Conservation (phyloP, 1,140 invertebrate genomes). For the Rhopalosiphum maidis region DNA sequence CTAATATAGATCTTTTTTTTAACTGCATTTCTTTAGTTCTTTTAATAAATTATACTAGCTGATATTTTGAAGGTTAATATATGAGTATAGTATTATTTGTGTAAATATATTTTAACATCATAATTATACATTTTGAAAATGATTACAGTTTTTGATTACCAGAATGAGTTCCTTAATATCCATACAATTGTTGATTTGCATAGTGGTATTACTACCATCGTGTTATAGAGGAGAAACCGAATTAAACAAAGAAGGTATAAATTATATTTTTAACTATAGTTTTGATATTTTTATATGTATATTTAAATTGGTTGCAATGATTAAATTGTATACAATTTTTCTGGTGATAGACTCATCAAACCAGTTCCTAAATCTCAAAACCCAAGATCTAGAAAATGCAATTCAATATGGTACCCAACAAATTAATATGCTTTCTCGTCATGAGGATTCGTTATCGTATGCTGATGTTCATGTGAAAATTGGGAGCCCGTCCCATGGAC, state of each 20-base stretch:
- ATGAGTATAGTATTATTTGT: neutral
- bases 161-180: conserved; percentile 16
- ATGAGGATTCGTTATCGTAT: conserved; percentile 67
- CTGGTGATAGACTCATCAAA: neutral
- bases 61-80: neutral
- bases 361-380: neutral
- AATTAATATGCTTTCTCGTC: conserved; percentile 45
- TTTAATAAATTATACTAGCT: neutral
- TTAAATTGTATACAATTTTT: neutral
- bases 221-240: neutral
- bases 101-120: neutral
- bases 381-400: conserved; percentile 37
- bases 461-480: conserved; percentile 66
- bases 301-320: neutral
- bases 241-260: conserved; percentile 32
- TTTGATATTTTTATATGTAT: neutral
- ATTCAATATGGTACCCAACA: conserved; percentile 39
- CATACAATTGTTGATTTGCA: neutral
- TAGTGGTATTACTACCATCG: conserved; percentile 18
- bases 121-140: neutral
- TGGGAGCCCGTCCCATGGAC: conserved; percentile 68
- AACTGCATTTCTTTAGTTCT: neutral
- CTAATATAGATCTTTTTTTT: neutral
- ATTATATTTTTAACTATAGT: neutral
- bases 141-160: neutral